Evolutionary conservation across 2,113 vertebrate species (phyloP).

Genomic region (Cromileptes altivelis): DNA sequence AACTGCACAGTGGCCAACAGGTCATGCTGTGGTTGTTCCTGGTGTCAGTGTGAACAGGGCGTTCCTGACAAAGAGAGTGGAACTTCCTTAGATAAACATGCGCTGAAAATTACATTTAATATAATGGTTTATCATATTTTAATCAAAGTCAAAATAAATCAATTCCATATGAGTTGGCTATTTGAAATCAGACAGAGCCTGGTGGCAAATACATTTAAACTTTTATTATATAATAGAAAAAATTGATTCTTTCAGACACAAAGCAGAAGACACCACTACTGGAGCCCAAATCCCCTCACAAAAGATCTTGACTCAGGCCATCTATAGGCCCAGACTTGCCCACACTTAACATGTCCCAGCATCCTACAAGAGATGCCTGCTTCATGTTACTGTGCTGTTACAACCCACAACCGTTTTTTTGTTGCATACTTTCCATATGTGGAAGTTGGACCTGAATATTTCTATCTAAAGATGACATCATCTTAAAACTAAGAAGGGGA

Average conservation of each 20-base stretch:
- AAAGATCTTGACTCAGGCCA: neutral
- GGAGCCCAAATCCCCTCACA: neutral
- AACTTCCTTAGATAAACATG: conserved; percentile 2
- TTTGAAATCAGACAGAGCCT: neutral
- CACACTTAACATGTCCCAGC: neutral
- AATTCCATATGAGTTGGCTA: too few species aligned
- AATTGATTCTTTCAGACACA: neutral
- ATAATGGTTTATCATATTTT: neutral
- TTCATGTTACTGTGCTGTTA: neutral
- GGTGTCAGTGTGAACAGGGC: neutral
- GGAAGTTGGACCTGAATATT: neutral
- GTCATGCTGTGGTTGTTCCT: neutral
- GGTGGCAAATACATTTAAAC: neutral
- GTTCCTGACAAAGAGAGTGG: conserved; percentile 3
- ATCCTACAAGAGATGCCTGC: neutral
- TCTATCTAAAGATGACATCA: neutral
- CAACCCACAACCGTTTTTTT: neutral
- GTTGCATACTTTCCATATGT: neutral
- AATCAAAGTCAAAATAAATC: neutral
- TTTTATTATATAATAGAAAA: neutral
- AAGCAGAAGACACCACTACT: neutral
- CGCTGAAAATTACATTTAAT: neutral
- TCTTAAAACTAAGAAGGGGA: neutral
- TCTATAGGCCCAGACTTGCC: neutral
- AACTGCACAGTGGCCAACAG: neutral